Percentiles rank a stretch among this genome's conserved stretches.
Evolutionary conservation across 1,140 invertebrate species (phyloP).

Genomic region (Hylaeus volcanicus): DNA sequence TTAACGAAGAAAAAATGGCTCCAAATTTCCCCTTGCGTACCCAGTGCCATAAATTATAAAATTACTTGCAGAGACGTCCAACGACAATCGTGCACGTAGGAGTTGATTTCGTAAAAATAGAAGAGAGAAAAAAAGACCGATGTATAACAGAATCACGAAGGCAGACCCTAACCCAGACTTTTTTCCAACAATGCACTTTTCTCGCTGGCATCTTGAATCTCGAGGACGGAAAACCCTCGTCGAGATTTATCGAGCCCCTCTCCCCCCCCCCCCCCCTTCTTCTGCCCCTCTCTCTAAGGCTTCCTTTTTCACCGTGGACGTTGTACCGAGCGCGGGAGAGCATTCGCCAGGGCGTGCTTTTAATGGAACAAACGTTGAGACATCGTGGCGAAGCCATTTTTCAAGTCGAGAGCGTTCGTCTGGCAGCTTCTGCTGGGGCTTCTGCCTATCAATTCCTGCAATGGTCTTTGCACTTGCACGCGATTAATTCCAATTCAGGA

Average conservation of each 20-base stretch:
- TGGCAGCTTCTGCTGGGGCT: constrained; percentile 30
- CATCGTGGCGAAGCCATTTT: constrained; percentile 51
- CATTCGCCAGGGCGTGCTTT: constrained; percentile 48
- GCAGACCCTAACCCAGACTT: too few relatives aligned
- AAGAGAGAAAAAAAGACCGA: too few relatives aligned
- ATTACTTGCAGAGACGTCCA: too few relatives aligned
- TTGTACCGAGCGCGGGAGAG: constrained; percentile 50
- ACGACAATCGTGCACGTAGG: too few relatives aligned
- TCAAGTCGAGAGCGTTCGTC: constrained; percentile 43
- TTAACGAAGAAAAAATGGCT: too few relatives aligned
- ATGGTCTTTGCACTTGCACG: not conserved
- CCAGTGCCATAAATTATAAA: too few relatives aligned
- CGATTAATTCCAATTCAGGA: constrained; percentile 14
- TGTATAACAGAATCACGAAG: too few relatives aligned
- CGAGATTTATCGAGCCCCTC: constrained; percentile 62
- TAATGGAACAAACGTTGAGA: constrained; percentile 60
- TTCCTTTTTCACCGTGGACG: constrained; percentile 45
- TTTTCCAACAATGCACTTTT: constrained; percentile 45
- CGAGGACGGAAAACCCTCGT: constrained; percentile 37
- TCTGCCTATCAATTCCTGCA: constrained; percentile 37
- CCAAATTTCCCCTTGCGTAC: too few relatives aligned
- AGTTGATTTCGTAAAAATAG: too few relatives aligned
- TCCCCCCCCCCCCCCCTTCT: too few relatives aligned
- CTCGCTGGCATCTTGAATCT: constrained; percentile 46
- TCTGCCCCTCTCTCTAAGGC: constrained; percentile 40